phyloP scores from a whole-genome alignment of 2,888 invertebrate species.

The Drosophila fungiperda region DNA sequence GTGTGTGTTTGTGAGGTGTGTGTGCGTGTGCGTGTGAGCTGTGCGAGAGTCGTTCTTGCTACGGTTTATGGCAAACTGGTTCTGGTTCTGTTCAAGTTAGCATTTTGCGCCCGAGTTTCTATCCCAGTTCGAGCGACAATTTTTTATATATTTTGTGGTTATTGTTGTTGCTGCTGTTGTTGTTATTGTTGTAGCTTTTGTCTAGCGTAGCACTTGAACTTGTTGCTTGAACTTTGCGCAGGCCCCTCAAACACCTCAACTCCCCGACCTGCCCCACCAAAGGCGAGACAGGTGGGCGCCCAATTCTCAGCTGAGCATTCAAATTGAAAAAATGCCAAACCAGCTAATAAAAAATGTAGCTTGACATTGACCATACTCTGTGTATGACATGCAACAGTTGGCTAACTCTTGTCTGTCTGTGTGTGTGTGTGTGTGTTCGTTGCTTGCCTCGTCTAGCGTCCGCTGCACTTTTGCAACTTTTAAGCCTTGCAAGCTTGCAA shows the following conservation, averaged over 20 bases:
- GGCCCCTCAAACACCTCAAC: background rate
- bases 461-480: constrained; percentile 34
- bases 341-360: background rate
- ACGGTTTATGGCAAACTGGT: constrained; percentile 45
- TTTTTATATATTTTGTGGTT: background rate
- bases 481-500: constrained; percentile 16
- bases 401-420: background rate
- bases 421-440: background rate
- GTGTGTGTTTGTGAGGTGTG: too few relatives aligned
- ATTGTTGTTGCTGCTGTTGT: constrained; percentile 4
- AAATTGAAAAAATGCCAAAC: constrained; percentile 25
- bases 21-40: background rate
- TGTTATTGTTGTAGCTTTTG: constrained; percentile 5
- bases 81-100: constrained; percentile 40
- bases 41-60: constrained; percentile 14
- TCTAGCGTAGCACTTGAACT: constrained; percentile 59
- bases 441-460: constrained; percentile 22
- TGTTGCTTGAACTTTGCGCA: constrained; percentile 66
- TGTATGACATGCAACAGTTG: constrained; percentile 38
- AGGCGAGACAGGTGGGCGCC: constrained; percentile 24
- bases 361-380: constrained; percentile 57
- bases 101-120: constrained; percentile 8
- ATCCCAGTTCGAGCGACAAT: background rate
- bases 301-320: constrained; percentile 31
- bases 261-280: constrained; percentile 8